These are phyloP conservation scores for Apis cerana DNA, from an alignment of 1,140 invertebrate species.

Conservation along the genomic window DNA sequence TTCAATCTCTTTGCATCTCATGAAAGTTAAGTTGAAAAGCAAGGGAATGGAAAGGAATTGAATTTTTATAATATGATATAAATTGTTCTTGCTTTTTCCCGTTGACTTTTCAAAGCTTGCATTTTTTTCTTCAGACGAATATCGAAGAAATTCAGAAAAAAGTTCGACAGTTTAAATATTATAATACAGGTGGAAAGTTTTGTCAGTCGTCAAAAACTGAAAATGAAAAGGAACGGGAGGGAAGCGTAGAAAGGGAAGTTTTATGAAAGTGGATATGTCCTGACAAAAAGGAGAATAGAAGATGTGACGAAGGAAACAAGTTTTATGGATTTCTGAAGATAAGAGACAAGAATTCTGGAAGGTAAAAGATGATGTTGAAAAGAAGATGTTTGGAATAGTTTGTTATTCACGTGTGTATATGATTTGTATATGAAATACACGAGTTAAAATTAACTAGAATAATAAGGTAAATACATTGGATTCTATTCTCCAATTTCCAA, in stretches of 20 bases:
- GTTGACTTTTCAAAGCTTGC: too few species aligned
- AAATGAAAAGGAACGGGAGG: neutral
- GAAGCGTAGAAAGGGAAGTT: conserved; percentile 3
- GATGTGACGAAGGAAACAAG: conserved; percentile 38
- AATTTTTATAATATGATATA: too few species aligned
- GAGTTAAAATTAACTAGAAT: neutral
- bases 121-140: too few species aligned
- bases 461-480: neutral
- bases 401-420: neutral
- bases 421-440: neutral
- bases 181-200: too few species aligned
- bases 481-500: neutral
- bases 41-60: too few species aligned
- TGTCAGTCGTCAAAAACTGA: neutral
- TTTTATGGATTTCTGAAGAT: conserved; percentile 54
- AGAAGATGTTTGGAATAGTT: neutral
- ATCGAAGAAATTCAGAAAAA: too few species aligned
- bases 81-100: too few species aligned
- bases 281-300: conserved; percentile 31
- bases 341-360: neutral
- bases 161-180: too few species aligned
- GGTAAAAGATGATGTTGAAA: neutral
- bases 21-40: too few species aligned
- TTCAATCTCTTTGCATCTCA: too few species aligned
- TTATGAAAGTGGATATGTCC: conserved; percentile 7